phyloP scores from a whole-genome alignment of 2,113 vertebrate genomes.

The Rhinoptilus africanus region DNA sequence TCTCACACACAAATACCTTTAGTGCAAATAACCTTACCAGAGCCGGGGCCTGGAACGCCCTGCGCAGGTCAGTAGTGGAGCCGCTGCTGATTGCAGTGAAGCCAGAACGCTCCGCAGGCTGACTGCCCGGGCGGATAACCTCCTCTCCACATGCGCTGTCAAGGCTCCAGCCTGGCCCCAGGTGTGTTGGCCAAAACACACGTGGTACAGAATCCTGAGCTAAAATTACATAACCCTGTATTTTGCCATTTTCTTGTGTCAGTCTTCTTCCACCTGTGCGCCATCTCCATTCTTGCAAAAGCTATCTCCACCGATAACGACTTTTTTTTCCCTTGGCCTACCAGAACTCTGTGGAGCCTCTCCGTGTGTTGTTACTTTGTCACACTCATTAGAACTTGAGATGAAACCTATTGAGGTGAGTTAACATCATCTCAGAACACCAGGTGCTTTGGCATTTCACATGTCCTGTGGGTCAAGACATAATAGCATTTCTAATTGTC shows the following conservation, averaged over 20 bases:
- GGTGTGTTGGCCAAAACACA: not conserved
- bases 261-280: not conserved
- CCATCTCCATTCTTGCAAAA: slow-evolving; percentile 1
- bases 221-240: not conserved
- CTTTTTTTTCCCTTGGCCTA: not conserved
- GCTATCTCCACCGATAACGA: not conserved
- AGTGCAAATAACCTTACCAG: not conserved
- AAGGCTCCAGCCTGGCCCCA: not conserved
- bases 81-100: not conserved
- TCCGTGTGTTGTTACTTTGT: slow-evolving; percentile 43
- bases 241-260: not conserved
- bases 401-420: slow-evolving; percentile 58
- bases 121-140: not conserved
- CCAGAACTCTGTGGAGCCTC: not conserved
- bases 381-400: slow-evolving; percentile 61
- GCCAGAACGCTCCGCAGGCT: not conserved
- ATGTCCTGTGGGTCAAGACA: slow-evolving; percentile 14
- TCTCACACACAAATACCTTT: not conserved
- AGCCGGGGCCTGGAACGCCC: not conserved
- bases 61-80: not conserved
- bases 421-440: slow-evolving; percentile 39
- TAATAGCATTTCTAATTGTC: slow-evolving; percentile 61
- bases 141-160: not conserved
- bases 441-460: slow-evolving; percentile 55
- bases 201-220: not conserved